Evolutionary conservation across 35 echinoderm and acorn worm genomes (phyloP), one percentile per base, ranked within the genome.

Genomic region (Ptychodera flava): DNA sequence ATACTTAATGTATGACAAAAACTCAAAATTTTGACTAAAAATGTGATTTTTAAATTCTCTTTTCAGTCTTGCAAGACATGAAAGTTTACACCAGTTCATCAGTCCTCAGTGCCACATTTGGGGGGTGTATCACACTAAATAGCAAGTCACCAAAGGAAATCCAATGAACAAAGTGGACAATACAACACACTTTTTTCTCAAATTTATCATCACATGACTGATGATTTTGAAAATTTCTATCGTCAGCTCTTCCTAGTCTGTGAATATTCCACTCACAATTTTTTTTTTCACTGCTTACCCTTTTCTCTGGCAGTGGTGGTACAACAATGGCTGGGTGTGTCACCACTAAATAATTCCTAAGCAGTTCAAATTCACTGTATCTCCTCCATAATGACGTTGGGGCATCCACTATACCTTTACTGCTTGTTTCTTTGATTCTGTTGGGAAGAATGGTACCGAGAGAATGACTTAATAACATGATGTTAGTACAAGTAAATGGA

Each of bases 301-400:
- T 89, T 82, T 99, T 99, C 88, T 99, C 96, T 79, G 96, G 96
- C 76, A 99, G 85, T 16, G 96, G 96, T 38, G 96, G 96, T 34
- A 99, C 90, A 16, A 99, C 86, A 35, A 99, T 90, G 78, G 90
- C 87, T 6, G 96, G 81, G 53, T 78, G 92, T 30, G 96, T 94
- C 31, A 99, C 96, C 16, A 99, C 92, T 31, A 99, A 84, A 77
- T 99, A 99, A 78, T 99, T 99, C 22, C 96, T 76, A 0, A 99
- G 86, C 38, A 99, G 88, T 81, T 99, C 96, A 94, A 99, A 99
- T 84, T 99, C 96, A 89, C 96, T 99, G 85, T 99, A 99, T 35
- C 96, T 87, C 77, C 96, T 91, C 96, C 96, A 99, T 16, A 99
- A 88, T 28, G 96, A 90, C 1, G 90, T 87, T 85, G 90, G 82